phyloP scores from a whole-genome alignment of 2,113 vertebrate species.

The Cynoglossus semilaevis region DNA sequence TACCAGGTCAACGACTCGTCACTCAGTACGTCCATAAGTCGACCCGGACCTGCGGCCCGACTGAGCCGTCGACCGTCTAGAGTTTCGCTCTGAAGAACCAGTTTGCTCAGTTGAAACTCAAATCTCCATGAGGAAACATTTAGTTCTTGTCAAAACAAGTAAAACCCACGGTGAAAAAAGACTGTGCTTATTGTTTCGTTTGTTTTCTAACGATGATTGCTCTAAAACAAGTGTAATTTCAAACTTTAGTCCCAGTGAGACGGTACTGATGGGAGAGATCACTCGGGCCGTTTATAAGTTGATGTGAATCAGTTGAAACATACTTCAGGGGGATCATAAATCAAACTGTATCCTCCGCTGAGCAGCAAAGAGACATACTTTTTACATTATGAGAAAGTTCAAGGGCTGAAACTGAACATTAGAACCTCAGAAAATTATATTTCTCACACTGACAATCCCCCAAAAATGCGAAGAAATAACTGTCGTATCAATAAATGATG shows the following conservation, averaged over 20 bases:
- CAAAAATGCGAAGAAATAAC: neutral
- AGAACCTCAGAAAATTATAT: slow-evolving; percentile 10
- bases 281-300: slow-evolving; percentile 15
- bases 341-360: slow-evolving; percentile 16
- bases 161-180: slow-evolving; percentile 4
- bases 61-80: neutral
- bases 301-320: slow-evolving; percentile 19
- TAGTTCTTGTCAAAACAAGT: slow-evolving; percentile 24
- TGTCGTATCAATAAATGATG: neutral
- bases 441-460: neutral
- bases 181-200: slow-evolving; percentile 38
- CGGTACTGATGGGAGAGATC: slow-evolving; percentile 18
- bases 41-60: slow-evolving; percentile 21
- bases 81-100: slow-evolving; percentile 18
- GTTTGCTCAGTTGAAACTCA: slow-evolving; percentile 27
- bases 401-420: slow-evolving; percentile 1
- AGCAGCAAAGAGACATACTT: slow-evolving; percentile 2
- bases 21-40: slow-evolving; percentile 18
- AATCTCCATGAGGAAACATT: slow-evolving; percentile 16
- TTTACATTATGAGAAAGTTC: slow-evolving; percentile 20
- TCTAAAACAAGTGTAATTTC: slow-evolving; percentile 21
- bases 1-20: slow-evolving; percentile 25
- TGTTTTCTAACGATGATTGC: slow-evolving; percentile 8
- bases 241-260: slow-evolving; percentile 20
- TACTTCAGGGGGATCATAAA: slow-evolving; percentile 23